phyloP scores from a whole-genome alignment of 2,797 vertebrate species.

The Cuniculus paca region DNA sequence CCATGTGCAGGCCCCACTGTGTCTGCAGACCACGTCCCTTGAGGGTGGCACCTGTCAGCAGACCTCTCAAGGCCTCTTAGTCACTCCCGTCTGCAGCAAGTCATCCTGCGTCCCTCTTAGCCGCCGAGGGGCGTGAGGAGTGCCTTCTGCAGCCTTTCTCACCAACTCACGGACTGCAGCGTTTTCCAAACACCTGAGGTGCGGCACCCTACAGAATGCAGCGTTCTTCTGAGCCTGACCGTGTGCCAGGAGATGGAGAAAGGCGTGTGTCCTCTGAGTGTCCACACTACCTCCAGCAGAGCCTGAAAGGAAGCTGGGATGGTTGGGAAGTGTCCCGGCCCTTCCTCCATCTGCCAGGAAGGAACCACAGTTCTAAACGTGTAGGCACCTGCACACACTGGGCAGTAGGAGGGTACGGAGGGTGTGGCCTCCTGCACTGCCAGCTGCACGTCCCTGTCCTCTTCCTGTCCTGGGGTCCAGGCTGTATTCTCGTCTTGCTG shows the following conservation, averaged over 20 bases:
- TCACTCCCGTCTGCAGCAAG: background rate
- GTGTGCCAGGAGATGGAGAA: background rate
- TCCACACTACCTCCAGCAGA: too few relatives aligned
- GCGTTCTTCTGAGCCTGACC: background rate
- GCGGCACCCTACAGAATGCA: background rate
- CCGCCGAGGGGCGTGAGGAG: background rate
- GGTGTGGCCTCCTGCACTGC: background rate
- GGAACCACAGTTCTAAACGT: rapidly evolving
- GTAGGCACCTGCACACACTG: rapidly evolving
- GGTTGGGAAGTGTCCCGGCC: background rate
- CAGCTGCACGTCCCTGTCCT: too few relatives aligned
- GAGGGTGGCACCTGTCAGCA: background rate
- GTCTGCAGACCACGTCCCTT: background rate
- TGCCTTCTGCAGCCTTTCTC: background rate
- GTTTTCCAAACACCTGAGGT: background rate
- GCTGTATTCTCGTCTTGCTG: too few relatives aligned
- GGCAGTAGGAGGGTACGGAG: rapidly evolving
- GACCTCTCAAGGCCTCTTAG: background rate
- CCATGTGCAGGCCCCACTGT: background rate
- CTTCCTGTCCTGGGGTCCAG: background rate
- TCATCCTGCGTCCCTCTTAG: background rate
- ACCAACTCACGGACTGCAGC: background rate
- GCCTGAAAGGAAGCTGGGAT: background rate
- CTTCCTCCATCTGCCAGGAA: rapidly evolving
- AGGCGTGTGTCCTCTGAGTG: too few relatives aligned